Percentiles rank a stretch among this genome's conserved stretches.
Evolutionary conservation across 2,888 invertebrate genomes (phyloP).

Genomic region (Didymodactylos carnosus): DNA sequence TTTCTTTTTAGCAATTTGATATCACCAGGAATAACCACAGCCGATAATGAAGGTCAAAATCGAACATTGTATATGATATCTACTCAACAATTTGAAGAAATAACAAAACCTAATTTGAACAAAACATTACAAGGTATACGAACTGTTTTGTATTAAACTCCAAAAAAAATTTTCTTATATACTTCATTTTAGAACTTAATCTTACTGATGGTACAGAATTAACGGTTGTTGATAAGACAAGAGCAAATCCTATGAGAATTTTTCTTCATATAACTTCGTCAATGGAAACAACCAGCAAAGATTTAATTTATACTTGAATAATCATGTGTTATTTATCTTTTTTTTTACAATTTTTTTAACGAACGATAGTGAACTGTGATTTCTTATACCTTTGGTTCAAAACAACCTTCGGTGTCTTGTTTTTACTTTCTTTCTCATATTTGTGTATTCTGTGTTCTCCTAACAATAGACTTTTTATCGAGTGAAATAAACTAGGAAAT

Average conservation of each 20-base stretch:
- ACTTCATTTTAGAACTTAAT: conserved; percentile 48
- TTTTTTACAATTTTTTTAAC: background rate
- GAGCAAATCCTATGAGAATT: background rate
- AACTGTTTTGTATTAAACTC: background rate
- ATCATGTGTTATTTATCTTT: background rate
- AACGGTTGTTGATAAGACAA: conserved; percentile 68
- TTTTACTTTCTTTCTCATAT: too few relatives aligned
- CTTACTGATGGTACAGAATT: conserved; percentile 63
- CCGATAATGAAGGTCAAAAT: conserved; percentile 57
- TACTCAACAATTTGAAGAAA: conserved; percentile 70
- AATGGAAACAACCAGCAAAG: background rate
- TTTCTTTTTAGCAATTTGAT: conserved; percentile 52
- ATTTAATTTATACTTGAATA: too few relatives aligned
- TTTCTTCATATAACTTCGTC: background rate
- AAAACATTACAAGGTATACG: conserved; percentile 49
- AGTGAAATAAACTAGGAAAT: too few relatives aligned
- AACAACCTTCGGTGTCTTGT: too few relatives aligned
- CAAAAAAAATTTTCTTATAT: background rate
- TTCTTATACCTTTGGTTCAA: too few relatives aligned
- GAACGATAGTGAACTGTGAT: too few relatives aligned
- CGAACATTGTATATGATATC: conserved; percentile 80
- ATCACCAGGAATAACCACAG: conserved; percentile 53
- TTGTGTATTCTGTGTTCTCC: too few relatives aligned
- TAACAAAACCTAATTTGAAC: conserved; percentile 65
- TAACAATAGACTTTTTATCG: too few relatives aligned